Conservation (phyloP, 2,888 invertebrate species). For the Caenorhabditis imperialis region DNA sequence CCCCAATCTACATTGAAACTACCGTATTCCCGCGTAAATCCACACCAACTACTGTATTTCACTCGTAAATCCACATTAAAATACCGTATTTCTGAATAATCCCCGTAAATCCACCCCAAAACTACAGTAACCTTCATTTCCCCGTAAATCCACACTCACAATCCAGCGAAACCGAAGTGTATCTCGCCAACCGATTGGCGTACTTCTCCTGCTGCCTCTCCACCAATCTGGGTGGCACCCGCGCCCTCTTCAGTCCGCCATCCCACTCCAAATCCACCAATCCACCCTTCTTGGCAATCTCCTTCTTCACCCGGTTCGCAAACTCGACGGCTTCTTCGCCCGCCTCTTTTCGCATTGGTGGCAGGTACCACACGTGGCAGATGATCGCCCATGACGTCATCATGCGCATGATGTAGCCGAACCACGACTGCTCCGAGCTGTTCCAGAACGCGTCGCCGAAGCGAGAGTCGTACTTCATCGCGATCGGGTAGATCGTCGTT, state of each 20-base stretch:
- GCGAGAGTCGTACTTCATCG: constrained; percentile 93
- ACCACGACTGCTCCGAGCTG: constrained; percentile 88
- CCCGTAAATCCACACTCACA: constrained; percentile 22
- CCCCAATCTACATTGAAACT: too few species aligned
- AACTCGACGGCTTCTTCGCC: constrained; percentile 91
- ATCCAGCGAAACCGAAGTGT: constrained; percentile 66
- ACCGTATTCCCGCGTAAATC: too few species aligned
- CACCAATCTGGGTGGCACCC: constrained; percentile 70
- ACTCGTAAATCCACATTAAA: too few species aligned
- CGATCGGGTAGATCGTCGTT: constrained; percentile 95
- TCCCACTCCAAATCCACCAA: constrained; percentile 98
- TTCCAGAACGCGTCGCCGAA: constrained; percentile 99
- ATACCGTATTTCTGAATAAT: too few species aligned
- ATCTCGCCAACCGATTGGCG: constrained; percentile 60
- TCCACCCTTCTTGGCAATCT: constrained; percentile 88
- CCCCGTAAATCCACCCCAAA: too few species aligned
- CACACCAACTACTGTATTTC: too few species aligned
- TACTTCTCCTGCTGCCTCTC: constrained; percentile 72
- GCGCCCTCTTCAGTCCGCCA: constrained; percentile 90
- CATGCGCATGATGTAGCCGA: constrained; percentile 83
- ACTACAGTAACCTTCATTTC: constrained; percentile 29
- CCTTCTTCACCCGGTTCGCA: constrained; percentile 95
- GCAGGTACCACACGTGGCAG: constrained; percentile 98
- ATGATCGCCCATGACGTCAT: constrained; percentile 99
- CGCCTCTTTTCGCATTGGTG: constrained; percentile 87